Percentiles rank a stretch among this genome's conserved stretches.
These are phyloP conservation scores for Orgyia antiqua DNA, from an alignment of 2,888 invertebrate genomes.

Conservation along the genomic window DNA sequence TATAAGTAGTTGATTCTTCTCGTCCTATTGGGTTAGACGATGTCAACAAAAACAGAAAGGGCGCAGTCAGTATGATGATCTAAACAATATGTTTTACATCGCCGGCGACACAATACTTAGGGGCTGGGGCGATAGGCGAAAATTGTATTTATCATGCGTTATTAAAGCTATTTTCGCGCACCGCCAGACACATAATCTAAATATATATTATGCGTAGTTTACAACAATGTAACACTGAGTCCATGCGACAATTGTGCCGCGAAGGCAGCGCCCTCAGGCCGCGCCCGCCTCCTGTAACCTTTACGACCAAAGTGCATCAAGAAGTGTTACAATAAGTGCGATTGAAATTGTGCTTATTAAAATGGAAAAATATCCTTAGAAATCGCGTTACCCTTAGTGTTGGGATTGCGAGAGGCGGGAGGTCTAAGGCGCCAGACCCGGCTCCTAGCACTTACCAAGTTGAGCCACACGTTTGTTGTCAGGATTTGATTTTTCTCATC, in stretches of 20 bases:
- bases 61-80: slow-evolving; percentile 74
- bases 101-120: slow-evolving; percentile 53
- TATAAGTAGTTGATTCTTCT: slow-evolving; percentile 97
- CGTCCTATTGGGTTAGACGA: slow-evolving; percentile 88
- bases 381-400: slow-evolving; percentile 19
- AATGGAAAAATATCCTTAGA: slow-evolving; percentile 21
- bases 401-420: slow-evolving; percentile 48
- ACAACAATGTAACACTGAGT: slow-evolving; percentile 73
- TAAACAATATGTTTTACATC: slow-evolving; percentile 62
- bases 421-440: slow-evolving; percentile 61
- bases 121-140: slow-evolving; percentile 49
- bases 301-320: slow-evolving; percentile 30
- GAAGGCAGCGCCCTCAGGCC: slow-evolving; percentile 57
- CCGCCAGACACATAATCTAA: slow-evolving; percentile 66
- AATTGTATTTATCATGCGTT: slow-evolving; percentile 42
- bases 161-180: slow-evolving; percentile 41
- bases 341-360: slow-evolving; percentile 28
- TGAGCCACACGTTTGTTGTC: slow-evolving; percentile 98
- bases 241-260: slow-evolving; percentile 73
- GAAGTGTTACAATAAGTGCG: slow-evolving; percentile 27
- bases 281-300: slow-evolving; percentile 62
- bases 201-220: slow-evolving; percentile 44
- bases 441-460: slow-evolving; percentile 93
- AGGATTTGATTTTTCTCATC: slow-evolving; percentile 99
- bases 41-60: slow-evolving; percentile 84